Conservation (phyloP, 2,797 vertebrate species). For the Eospalax fontanierii region DNA sequence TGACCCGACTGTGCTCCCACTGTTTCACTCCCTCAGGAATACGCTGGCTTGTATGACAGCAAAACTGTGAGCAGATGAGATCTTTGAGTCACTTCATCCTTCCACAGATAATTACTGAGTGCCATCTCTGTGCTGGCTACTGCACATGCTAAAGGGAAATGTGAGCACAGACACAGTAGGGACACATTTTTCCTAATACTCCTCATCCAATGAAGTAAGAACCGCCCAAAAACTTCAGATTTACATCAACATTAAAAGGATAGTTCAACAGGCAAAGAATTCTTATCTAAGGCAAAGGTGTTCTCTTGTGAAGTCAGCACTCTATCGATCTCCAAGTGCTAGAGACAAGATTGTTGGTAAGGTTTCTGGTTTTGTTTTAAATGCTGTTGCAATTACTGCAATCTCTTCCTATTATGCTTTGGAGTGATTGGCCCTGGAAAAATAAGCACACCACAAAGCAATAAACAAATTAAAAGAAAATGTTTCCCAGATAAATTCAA, state of each 20-base stretch:
- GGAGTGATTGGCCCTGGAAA: neutral
- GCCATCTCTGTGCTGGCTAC: neutral
- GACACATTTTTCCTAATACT: neutral
- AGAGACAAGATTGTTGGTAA: neutral
- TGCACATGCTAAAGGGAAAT: neutral
- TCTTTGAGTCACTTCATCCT: neutral
- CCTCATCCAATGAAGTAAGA: neutral
- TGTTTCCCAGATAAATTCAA: slow-evolving; percentile 39
- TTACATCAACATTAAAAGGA: neutral
- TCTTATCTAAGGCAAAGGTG: neutral
- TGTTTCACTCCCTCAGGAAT: neutral
- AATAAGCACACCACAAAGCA: slow-evolving; percentile 35
- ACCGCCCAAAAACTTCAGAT: neutral
- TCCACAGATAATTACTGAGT: neutral
- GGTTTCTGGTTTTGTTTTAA: neutral
- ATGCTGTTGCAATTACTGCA: neutral
- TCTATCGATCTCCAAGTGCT: too few species aligned
- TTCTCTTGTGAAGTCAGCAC: neutral
- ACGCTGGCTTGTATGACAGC: neutral
- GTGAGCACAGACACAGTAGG: rapidly evolving
- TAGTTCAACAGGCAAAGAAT: neutral
- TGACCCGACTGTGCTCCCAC: neutral
- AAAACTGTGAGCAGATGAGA: neutral
- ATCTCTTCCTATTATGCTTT: neutral
- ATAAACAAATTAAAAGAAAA: slow-evolving; percentile 20